Evolutionary conservation across 2,113 vertebrate species (phyloP).

Genomic region (Meleagris gallopavo): DNA sequence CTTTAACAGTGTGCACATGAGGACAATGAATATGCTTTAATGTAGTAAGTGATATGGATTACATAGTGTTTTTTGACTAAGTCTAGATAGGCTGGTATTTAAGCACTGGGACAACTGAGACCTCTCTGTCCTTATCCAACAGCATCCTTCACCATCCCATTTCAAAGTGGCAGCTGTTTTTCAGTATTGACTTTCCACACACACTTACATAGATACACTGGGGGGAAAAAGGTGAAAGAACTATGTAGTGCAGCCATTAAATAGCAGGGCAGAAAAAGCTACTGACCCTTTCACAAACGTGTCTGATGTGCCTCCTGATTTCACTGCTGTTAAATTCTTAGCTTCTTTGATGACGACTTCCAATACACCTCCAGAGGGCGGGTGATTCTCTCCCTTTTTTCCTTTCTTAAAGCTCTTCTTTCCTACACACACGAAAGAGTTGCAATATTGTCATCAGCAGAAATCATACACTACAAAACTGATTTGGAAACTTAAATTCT

Average conservation of each 20-base stretch:
- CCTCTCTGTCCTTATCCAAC: background rate
- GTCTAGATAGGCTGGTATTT: background rate
- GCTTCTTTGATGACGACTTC: constrained; percentile 96
- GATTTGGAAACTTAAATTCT: background rate
- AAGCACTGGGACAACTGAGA: background rate
- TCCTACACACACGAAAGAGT: constrained; percentile 72
- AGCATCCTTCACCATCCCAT: background rate
- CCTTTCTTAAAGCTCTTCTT: constrained; percentile 89
- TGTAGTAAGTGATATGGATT: background rate
- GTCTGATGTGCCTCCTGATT: constrained; percentile 93
- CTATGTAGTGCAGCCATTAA: background rate
- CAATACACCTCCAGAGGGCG: constrained; percentile 90
- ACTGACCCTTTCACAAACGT: constrained; percentile 95
- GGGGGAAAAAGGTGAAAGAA: background rate
- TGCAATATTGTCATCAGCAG: background rate
- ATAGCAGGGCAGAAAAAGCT: background rate
- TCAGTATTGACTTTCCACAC: background rate
- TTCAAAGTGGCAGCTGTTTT: background rate
- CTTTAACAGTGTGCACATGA: background rate
- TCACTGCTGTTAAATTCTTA: constrained; percentile 94
- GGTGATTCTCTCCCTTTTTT: constrained; percentile 83
- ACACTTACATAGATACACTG: background rate
- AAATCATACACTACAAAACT: background rate
- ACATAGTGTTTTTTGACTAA: background rate
- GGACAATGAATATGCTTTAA: background rate